A percentile compares a stretch with the other conserved stretches of the same genome.
Conservation (phyloP, 2,888 invertebrate species). For the Fissipunctia ypsillon region DNA sequence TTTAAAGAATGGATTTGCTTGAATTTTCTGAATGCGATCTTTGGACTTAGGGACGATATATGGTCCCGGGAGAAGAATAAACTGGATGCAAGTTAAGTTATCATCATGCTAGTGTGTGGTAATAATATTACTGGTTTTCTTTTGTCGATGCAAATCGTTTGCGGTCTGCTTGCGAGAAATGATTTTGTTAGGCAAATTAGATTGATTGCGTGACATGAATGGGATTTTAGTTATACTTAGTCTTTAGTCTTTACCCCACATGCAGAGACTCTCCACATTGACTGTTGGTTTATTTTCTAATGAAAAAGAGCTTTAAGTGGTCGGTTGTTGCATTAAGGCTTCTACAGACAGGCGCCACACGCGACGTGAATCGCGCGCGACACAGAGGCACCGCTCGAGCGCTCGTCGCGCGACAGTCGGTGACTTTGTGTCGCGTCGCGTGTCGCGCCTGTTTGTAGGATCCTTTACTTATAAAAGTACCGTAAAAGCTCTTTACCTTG, state of each 20-base stretch:
- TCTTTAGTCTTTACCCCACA: too few relatives aligned
- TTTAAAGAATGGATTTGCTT: constrained; percentile 47
- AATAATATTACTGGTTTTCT: not conserved
- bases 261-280: too few relatives aligned
- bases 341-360: too few relatives aligned
- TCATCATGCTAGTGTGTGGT: constrained; percentile 4
- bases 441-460: too few relatives aligned
- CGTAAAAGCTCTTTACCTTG: constrained; percentile 24
- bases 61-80: constrained; percentile 44
- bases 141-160: constrained; percentile 4
- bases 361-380: too few relatives aligned
- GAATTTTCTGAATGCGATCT: constrained; percentile 49
- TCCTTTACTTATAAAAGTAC: constrained; percentile 31
- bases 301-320: constrained; percentile 8
- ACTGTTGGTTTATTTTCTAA: not conserved
- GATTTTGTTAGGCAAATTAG: not conserved
- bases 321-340: constrained; percentile 20
- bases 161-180: not conserved
- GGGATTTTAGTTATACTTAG: too few relatives aligned
- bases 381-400: too few relatives aligned
- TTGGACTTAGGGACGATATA: constrained; percentile 39
- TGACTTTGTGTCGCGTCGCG: too few relatives aligned
- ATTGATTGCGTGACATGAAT: not conserved
- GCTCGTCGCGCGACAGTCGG: too few relatives aligned
- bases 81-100: constrained; percentile 39